phyloP scores from a whole-genome alignment of 2,888 invertebrate species.

The Drosophila paranaensis region DNA sequence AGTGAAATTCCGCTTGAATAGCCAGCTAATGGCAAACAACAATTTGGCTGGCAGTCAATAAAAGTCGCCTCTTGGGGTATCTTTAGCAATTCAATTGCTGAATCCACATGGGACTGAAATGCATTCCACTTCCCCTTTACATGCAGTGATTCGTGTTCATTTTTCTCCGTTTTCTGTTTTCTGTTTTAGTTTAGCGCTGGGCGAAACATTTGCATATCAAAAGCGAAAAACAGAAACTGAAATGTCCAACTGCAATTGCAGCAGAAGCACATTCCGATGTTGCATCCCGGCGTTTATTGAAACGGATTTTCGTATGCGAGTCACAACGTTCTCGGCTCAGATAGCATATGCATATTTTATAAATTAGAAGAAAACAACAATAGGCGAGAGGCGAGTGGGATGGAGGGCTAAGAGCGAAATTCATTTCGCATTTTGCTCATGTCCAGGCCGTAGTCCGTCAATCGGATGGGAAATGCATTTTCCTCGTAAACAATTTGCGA shows the following conservation, averaged over 20 bases:
- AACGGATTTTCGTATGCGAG: slow-evolving; percentile 62
- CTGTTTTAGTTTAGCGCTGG: slow-evolving; percentile 12
- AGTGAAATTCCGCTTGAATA: background rate
- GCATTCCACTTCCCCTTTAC: slow-evolving; percentile 24
- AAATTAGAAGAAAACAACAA: slow-evolving; percentile 37
- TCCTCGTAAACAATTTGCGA: slow-evolving; percentile 35
- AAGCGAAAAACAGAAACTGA: slow-evolving; percentile 14
- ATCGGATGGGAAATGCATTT: slow-evolving; percentile 70
- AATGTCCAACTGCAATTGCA: slow-evolving; percentile 20
- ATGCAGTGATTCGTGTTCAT: slow-evolving; percentile 20
- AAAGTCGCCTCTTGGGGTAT: background rate
- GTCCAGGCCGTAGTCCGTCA: slow-evolving; percentile 68
- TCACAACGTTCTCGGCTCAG: slow-evolving; percentile 29
- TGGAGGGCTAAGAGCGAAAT: slow-evolving; percentile 51
- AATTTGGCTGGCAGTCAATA: background rate
- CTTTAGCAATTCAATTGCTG: slow-evolving; percentile 42
- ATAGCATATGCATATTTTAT: slow-evolving; percentile 56
- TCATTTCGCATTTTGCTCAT: slow-evolving; percentile 73
- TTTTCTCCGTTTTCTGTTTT: slow-evolving; percentile 14
- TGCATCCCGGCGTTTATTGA: slow-evolving; percentile 25
- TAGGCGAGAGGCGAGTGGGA: background rate
- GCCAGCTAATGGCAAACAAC: background rate
- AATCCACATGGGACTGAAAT: slow-evolving; percentile 25
- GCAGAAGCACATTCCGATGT: slow-evolving; percentile 21
- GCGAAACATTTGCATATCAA: slow-evolving; percentile 67